These are phyloP conservation scores for Macroramphosus scolopax DNA, from an alignment of 2,797 vertebrate species.

Conservation along the genomic window DNA sequence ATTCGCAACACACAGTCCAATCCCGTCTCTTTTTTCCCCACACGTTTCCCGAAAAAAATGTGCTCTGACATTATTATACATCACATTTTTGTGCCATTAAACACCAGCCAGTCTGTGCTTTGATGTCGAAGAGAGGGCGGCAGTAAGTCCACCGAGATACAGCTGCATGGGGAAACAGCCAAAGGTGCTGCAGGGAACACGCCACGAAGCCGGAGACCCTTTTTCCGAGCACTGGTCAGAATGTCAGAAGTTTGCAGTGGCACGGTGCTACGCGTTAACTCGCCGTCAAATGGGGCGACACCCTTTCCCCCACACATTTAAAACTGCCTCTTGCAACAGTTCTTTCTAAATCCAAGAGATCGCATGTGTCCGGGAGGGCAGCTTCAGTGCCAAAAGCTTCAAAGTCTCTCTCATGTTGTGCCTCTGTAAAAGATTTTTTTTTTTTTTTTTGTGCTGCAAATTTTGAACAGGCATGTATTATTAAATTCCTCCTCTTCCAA, in stretches of 20 bases:
- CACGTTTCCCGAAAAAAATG: no score
- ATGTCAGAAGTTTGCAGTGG: conserved; percentile 39
- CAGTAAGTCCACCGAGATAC: conserved; percentile 26
- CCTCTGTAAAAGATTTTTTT: conserved; percentile 22
- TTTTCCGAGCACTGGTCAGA: conserved; percentile 19
- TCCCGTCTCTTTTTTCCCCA: conserved; percentile 23
- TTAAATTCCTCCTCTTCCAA: conserved; percentile 25
- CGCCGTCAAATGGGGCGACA: conserved; percentile 28
- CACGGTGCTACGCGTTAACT: conserved; percentile 32
- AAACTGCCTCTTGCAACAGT: conserved; percentile 17
- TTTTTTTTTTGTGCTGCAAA: conserved; percentile 51
- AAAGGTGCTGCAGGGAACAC: conserved; percentile 11
- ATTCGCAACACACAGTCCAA: conserved; percentile 11
- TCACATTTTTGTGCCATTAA: conserved; percentile 39
- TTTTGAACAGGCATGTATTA: conserved; percentile 34
- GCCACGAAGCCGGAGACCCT: conserved; percentile 15
- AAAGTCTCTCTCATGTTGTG: conserved; percentile 32
- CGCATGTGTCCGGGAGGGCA: conserved; percentile 24
- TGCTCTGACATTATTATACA: no score
- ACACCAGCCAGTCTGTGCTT: conserved; percentile 49
- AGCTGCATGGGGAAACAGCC: no score
- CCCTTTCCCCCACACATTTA: conserved; percentile 29
- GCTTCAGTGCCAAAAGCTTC: conserved; percentile 18
- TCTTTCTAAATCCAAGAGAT: conserved; percentile 24
- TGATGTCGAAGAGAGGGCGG: conserved; percentile 27